These are phyloP conservation scores for Hydriomena furcata DNA, from an alignment of 2,888 invertebrate genomes.

Conservation along the genomic window DNA sequence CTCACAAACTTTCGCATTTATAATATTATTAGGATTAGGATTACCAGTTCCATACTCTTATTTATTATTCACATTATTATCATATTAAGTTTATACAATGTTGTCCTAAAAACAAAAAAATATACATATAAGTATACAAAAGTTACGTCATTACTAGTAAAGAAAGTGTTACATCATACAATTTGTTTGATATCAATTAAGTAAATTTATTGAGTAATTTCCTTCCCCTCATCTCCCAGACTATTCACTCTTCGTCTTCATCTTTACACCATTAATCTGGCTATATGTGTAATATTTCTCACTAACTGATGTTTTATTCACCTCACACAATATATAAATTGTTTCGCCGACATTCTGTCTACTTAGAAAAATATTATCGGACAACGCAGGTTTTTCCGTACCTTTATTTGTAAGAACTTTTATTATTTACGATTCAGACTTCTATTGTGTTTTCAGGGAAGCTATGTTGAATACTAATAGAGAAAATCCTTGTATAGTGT, in stretches of 20 bases:
- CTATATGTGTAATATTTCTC: slow-evolving; percentile 67
- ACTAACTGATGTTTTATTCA: slow-evolving; percentile 63
- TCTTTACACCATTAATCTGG: slow-evolving; percentile 66
- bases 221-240: slow-evolving; percentile 35
- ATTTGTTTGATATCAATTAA: not conserved
- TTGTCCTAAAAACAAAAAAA: too few relatives aligned
- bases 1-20: too few relatives aligned
- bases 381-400: slow-evolving; percentile 13
- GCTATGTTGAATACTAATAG: slow-evolving; percentile 10
- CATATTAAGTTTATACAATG: too few relatives aligned
- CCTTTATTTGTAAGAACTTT: slow-evolving; percentile 16
- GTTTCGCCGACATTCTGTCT: slow-evolving; percentile 47
- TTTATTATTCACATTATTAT: too few relatives aligned
- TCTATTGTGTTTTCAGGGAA: slow-evolving; percentile 15
- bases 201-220: not conserved
- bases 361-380: slow-evolving; percentile 42
- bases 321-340: slow-evolving; percentile 56
- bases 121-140: too few relatives aligned
- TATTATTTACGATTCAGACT: slow-evolving; percentile 2
- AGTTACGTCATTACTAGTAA: too few relatives aligned
- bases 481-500: not conserved
- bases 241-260: slow-evolving; percentile 48
- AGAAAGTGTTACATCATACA: too few relatives aligned
- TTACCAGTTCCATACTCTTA: too few relatives aligned
- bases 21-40: too few relatives aligned